Evolutionary conservation across 2,888 invertebrate species (phyloP), one percentile per base, ranked within the genome.

Genomic region (Diabrotica balteata): DNA sequence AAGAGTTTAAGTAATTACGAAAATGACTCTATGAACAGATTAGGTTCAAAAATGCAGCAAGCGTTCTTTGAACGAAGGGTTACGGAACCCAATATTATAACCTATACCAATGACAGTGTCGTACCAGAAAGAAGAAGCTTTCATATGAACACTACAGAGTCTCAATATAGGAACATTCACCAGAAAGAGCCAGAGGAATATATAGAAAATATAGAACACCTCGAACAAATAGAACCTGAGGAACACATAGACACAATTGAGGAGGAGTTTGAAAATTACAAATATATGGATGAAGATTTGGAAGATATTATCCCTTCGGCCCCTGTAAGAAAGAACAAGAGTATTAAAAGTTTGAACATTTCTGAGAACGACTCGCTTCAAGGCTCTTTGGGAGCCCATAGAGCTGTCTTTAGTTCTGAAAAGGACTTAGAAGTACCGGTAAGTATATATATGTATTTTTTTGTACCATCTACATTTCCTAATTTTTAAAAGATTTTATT

Each of bases 321-420:
- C 11, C 85, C 85, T 10, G 80, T 81, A 44, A 77, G 81, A 44
- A 80, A 77, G 63, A 82, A 83, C 42, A 80, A 81, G 60, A 85
- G 84, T 71, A 68, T 83, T 51, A 83, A 81, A 68, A 85, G 85
- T 72, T 72, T 84, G 58, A 81, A 77, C 46, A 73, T 74, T 52
- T 84, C 84, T 0, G 84, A 84, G 74, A 82, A 79, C 62, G 84
- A 82, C 59, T 84, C 83, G 0, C 80, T 80, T 60, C 59, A 78
- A 46, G 77, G 63, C 8, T 54, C 63, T 32, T 43, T 63, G 9
- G 32, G 50, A 46, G 47, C 67, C 17, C 63, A 67, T 22, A 54
- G 47, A 49, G 58, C 63, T 10, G 47, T 59, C 22, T 67, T 75
- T 53, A 72, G 75, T 58, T 69, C 73, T 7, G 70, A 72, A 9